Evolutionary conservation across 2,888 invertebrate genomes (phyloP).

Genomic region (Zaprionus obscuricornis): DNA sequence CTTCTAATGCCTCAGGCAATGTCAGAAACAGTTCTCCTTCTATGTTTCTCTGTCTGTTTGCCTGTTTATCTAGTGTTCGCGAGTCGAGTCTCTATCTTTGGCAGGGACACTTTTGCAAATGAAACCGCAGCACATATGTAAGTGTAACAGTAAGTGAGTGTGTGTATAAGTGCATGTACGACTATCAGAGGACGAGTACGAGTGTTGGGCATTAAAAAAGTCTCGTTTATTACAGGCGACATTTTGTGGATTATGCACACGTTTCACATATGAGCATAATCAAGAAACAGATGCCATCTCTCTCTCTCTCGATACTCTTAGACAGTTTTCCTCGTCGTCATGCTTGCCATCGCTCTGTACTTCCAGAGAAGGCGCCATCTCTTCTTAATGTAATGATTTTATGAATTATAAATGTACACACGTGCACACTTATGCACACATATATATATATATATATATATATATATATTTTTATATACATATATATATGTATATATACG

Average conservation of each 20-base stretch:
- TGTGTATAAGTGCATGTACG: conserved; percentile 2
- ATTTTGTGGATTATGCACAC: conserved; percentile 76
- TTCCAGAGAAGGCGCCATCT: not conserved
- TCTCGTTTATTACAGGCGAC: conserved; percentile 70
- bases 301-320: not conserved
- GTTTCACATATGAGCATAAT: conserved; percentile 53
- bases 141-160: not conserved
- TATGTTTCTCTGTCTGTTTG: not conserved
- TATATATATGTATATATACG: not conserved
- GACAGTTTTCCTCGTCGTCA: not conserved
- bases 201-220: conserved; percentile 63
- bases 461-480: not conserved
- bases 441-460: conserved; percentile 19
- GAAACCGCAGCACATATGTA: conserved; percentile 54
- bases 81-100: conserved; percentile 14
- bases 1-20: conserved; percentile 15
- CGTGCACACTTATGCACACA: conserved; percentile 40
- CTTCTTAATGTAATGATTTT: conserved; percentile 80
- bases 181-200: conserved; percentile 11
- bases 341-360: not conserved
- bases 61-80: conserved; percentile 20
- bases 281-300: conserved; percentile 37
- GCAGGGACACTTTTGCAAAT: conserved; percentile 63
- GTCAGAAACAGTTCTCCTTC: conserved; percentile 15
- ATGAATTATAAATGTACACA: conserved; percentile 80